Evolutionary conservation across 2,797 vertebrate genomes (phyloP), one percentile per base, ranked within the genome.

Genomic region (Lerista edwardsae): DNA sequence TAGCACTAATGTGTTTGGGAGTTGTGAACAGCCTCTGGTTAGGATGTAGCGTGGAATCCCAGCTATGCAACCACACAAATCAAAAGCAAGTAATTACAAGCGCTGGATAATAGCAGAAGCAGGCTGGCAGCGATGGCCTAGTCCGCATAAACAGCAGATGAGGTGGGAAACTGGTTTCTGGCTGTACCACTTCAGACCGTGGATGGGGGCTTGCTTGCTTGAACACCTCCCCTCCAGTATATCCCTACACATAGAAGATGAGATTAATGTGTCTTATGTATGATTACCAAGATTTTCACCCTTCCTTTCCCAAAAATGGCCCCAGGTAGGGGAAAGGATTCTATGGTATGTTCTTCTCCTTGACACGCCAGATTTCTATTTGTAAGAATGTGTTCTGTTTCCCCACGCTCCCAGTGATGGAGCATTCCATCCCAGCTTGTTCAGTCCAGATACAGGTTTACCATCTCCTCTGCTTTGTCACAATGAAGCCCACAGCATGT

Each of bases 11-110:
- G 55, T 71, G 25, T 71, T 47, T 61, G 75, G 55, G 57, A 61
- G 55, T 8, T 47, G 27, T 47, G n/a, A 79, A 72, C n/a, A 34
- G 39, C 75, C 57, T 72, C 39, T 72, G 57, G 82, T 76, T 69
- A 61, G 64, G 75, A 84, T 57, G 73, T 25, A 41, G 41, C 1
- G 21, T 75, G 72, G 34, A 83, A 83, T 83, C 36, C 74, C 64
- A 69, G 36, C 34, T 23, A 67, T 39, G 73, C 64, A 76, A 51
- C 82, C 34, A 59, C 29, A 31, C 34, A 76, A 68, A 75, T 77
- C 34, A 59, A 41, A 57, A 29, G 25, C 55, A 47, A 34, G 29
- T 72, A 72, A 77, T 84, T 69, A 61, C 55, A 31, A 59, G 64
- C 74, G 57, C 57, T 34, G 62, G 11, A 68, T 44, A 78, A 78